Evolutionary conservation across 1,140 invertebrate species (phyloP), one percentile per base, ranked within the genome.

Genomic region (Tachypleus tridentatus): DNA sequence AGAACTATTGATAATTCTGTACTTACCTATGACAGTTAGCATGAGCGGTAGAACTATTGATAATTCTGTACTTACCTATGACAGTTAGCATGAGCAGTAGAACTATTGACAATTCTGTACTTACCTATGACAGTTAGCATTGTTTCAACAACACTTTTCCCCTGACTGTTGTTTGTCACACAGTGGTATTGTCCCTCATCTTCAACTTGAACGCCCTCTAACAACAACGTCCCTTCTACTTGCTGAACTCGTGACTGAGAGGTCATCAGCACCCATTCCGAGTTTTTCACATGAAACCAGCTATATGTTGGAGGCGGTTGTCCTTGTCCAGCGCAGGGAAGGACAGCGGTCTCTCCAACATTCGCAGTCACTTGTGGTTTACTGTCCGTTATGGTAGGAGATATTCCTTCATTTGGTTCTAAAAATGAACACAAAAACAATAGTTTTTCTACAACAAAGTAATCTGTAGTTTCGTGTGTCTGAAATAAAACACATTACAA

Each of bases 251-350:
- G 56, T 10, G 47, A 11, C 56, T 29, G n/a, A 10, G n/a, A 11
- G n/a, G n/a, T 57, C 59, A 60, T 60, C 4, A 11, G 10, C 10
- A n/a, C 49, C 11, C 59, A 11, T 7, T 48, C 59, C n/a, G 10
- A 11, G 54, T 10, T 10, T 10, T 10, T 11, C 54, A 10, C 10
- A 57, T 57, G 54, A 11, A 57, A 10, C 64, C 64, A 87, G 85
- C 85, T 69, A 84, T 84, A 77, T 82, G 86, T 73, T 81, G 81
- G 73, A 84, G 79, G 62, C 64, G 87, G 85, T 77, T 81, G 86
- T 70, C 83, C 85, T 79, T 87, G 87, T 61, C 87, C 88, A 71
- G 86, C 87, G 78, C 90, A 93, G 29, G 89, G 80, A 62, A 93
- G 77, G 63, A 84, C 75, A 3, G 73, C 71, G 0, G 68, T 73